Evolutionary conservation across 2,888 invertebrate genomes (phyloP).

Genomic region (Caenorhabditis sp.): DNA sequence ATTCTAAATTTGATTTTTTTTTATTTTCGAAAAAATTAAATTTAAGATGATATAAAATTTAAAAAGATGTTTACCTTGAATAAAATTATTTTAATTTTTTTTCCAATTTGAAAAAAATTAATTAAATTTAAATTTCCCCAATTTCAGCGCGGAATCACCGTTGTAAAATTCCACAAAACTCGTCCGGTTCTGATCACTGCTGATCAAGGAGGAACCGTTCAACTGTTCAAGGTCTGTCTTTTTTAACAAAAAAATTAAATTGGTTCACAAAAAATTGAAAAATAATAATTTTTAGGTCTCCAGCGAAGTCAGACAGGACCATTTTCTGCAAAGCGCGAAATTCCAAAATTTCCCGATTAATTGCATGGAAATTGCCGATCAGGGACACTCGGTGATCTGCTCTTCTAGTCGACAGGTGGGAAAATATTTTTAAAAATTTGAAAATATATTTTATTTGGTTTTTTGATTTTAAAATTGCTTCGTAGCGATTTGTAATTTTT

Average conservation of each 20-base stretch:
- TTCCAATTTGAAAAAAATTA: background rate
- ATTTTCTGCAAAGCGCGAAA: conserved; percentile 64
- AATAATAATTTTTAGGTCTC: conserved; percentile 34
- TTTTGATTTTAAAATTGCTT: too few species aligned
- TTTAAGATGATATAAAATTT: too few species aligned
- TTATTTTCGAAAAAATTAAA: too few species aligned
- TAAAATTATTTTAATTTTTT: background rate
- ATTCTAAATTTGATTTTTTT: too few species aligned
- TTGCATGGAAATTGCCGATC: conserved; percentile 64
- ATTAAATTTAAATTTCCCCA: background rate
- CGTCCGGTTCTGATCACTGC: conserved; percentile 64
- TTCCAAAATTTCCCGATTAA: conserved; percentile 66
- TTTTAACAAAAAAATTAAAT: too few species aligned
- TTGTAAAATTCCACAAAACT: conserved; percentile 66
- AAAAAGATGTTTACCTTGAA: too few species aligned
- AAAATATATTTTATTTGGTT: too few species aligned
- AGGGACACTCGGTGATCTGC: conserved; percentile 63
- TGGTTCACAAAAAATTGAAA: too few species aligned
- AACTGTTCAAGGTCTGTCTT: conserved; percentile 59
- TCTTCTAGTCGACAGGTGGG: conserved; percentile 53
- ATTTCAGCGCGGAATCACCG: conserved; percentile 47
- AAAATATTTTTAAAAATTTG: background rate
- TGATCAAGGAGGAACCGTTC: conserved; percentile 60
- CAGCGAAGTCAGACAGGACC: conserved; percentile 61
- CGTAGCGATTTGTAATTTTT: too few species aligned